phyloP scores from a whole-genome alignment of 2,797 vertebrate genomes.

The Tachyglossus aculeatus region DNA sequence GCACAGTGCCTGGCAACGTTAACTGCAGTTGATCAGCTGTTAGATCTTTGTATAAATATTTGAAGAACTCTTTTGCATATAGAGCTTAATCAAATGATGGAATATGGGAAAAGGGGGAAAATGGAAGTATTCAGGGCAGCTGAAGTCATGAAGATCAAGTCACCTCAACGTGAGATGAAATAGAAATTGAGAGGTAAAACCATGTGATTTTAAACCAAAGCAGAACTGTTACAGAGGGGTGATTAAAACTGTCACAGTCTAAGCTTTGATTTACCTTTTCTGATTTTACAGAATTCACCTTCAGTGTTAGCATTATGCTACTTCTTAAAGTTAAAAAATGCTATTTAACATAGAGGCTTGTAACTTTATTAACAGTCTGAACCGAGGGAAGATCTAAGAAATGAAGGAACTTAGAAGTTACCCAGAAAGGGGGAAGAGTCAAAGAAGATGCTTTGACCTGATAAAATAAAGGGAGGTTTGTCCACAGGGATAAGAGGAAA shows the following conservation, averaged over 20 bases:
- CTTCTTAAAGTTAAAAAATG: background rate
- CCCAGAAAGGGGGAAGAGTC: background rate
- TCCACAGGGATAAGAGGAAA: background rate
- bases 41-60: constrained; percentile 8
- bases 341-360: background rate
- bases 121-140: background rate
- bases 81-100: background rate
- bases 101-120: background rate
- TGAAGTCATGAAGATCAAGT: background rate
- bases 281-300: background rate
- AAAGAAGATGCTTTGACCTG: background rate
- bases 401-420: background rate
- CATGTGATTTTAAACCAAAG: background rate
- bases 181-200: background rate
- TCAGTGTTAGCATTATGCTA: background rate
- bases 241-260: background rate
- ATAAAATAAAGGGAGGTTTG: background rate
- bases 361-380: background rate
- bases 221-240: background rate
- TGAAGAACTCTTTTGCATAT: background rate
- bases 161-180: background rate
- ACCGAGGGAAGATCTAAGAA: background rate
- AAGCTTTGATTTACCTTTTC: background rate
- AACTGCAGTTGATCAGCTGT: background rate
- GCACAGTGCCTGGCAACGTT: background rate